Base-by-base conservation (phyloP, 2,888 invertebrate species). In the Dicycla oo region DNA sequence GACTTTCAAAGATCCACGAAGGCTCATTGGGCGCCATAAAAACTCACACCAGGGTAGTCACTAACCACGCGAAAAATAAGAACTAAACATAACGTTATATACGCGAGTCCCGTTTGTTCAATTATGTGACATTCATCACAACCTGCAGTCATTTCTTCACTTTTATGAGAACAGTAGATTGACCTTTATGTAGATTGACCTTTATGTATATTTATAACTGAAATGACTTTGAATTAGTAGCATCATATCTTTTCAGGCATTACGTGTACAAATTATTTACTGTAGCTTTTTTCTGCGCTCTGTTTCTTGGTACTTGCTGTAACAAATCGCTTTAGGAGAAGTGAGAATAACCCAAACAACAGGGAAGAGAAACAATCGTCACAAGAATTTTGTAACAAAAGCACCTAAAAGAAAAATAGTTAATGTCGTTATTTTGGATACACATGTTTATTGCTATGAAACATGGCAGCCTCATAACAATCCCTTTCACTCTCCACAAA, bases 401-500 rank as follows among this genome's bases (percentile, higher is more conserved):
- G 80, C 67, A 81, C 72, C 80, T 64, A 85, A 84, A 90, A 90
- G 90, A 92, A 91, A 93, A 93, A 93, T 91, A 93, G 93, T 93
- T 94, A 93, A 93, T 93, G 93, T 93, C 93, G 93, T 94, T 94
- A 94, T 94, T 94, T 94, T 93, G 93, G 93, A 94, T 95, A 95
- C 93, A 95, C 94, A 94, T 94, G 95, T 95, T 95, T 95, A 95
- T 95, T 94, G 93, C 93, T 93, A 95, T 94, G 94, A 95, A 95
- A 94, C 94, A 95, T 95, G 94, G 95, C 94, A 94, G 93, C 90
- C 93, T 94, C 94, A 94, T 95, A 95, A 95, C 95, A 95, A 95
- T 95, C 94, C 94, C 94, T 95, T 96, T 95, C 95, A 95, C 95
- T 95, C 95, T 95, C 94, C 94, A 94, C 95, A 96, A 96, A 95